Conservation (phyloP, 2,797 vertebrate species). For the Pagetopsis macropterus region DNA sequence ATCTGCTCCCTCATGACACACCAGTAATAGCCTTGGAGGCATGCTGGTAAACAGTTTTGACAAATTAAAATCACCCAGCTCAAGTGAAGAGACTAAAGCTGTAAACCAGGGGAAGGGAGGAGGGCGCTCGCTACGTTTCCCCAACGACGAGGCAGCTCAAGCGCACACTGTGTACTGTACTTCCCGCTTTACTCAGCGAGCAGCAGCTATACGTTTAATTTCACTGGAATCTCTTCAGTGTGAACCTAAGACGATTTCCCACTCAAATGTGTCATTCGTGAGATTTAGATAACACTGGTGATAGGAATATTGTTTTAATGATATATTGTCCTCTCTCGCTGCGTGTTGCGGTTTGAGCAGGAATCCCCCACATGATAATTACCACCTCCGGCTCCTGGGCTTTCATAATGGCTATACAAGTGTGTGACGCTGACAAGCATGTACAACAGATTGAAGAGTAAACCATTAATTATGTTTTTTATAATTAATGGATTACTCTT, state of each 20-base stretch:
- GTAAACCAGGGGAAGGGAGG: conserved; percentile 57
- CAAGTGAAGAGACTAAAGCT: conserved; percentile 74
- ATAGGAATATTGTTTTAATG: conserved; percentile 43
- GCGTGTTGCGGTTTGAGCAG: conserved; percentile 22
- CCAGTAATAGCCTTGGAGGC: conserved; percentile 84
- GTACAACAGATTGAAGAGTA: conserved; percentile 49
- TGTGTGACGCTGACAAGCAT: conserved; percentile 55
- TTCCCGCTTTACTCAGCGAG: conserved; percentile 33
- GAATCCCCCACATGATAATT: conserved; percentile 41
- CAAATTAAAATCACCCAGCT: conserved; percentile 87
- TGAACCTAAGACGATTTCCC: conserved; percentile 37
- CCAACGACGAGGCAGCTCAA: conserved; percentile 56
- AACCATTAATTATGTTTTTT: conserved; percentile 60
- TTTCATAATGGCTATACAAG: conserved; percentile 46
- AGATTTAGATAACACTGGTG: conserved; percentile 33
- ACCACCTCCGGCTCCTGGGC: conserved; percentile 37
- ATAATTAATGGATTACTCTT: conserved; percentile 53
- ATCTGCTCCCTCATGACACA: conserved; percentile 81
- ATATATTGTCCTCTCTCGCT: conserved; percentile 3
- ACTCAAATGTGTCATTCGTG: conserved; percentile 47
- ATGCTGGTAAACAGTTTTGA: conserved; percentile 87
- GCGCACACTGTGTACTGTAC: conserved; percentile 28
- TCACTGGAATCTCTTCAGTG: conserved; percentile 23
- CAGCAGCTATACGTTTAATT: conserved; percentile 50
- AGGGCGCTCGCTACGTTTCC: conserved; percentile 34